Base-by-base conservation (phyloP, 2,113 vertebrate genomes). In the Penelope pileata region DNA sequence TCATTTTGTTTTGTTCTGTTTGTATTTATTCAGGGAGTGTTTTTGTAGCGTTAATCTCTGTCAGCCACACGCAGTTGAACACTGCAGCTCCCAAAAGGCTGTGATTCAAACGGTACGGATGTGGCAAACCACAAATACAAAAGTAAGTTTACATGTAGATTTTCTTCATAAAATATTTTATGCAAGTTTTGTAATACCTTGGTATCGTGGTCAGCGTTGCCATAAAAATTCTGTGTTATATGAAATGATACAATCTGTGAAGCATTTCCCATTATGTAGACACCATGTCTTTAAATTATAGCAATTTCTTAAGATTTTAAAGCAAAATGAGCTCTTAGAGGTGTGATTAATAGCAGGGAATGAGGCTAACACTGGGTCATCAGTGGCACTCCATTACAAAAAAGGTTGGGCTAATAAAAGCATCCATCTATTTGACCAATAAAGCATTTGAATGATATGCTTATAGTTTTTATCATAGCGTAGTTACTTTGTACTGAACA, bases 271-370 rank as follows among this genome's bases (percentile, higher is more conserved):
- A 98, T 98, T 98, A 98, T 96, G 97, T 96, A 97, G 98, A 96
- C 96, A 97, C 97, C 96, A 81, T 97, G 97, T 98, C 97, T 98
- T 98, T 98, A 98, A 98, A 98, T 98, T 98, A 98, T 97, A 97
- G 98, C 98, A 97, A 98, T 98, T 98, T 98, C 97, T 98, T 98
- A 98, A 98, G 98, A 98, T 98, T 98, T 98, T 98, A 98, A 98
- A 97, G 97, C 97, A 98, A 98, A 98, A 98, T 97, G 97, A 98
- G 98, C 98, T 98, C 97, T 98, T 98, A 97, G 97, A 96, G 97
- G 93, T 97, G 94, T 98, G 98, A 98, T 98, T 98, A 98, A 98
- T 98, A 98, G 97, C 97, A 96, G 95, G 88, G 97, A 98, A 97
- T 95, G 97, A 98, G 96, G 97, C 97, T 98, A 98, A 97, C 96